Percentiles rank a stretch among this genome's conserved stretches.
phyloP scores from a whole-genome alignment of 2,797 vertebrate species.

The Manis javanica region DNA sequence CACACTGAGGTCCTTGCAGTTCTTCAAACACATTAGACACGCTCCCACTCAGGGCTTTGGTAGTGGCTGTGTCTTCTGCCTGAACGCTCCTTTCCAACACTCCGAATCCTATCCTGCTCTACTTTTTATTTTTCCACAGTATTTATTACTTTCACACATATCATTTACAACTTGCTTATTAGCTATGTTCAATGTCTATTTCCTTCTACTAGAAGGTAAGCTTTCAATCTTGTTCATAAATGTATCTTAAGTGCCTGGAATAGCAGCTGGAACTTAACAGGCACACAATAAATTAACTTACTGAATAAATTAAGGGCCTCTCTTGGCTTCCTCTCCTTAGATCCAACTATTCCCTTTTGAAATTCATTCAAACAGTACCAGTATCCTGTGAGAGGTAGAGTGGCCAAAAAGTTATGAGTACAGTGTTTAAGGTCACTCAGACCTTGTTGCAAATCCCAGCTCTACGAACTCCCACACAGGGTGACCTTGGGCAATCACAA shows the following conservation, averaged over 20 bases:
- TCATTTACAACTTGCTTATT: slow-evolving; percentile 24
- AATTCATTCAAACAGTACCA: slow-evolving; percentile 26
- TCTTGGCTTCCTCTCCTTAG: neutral
- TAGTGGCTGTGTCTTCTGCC: neutral
- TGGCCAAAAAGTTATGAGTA: neutral
- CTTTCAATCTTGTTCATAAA: slow-evolving; percentile 23
- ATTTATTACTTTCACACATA: slow-evolving; percentile 49
- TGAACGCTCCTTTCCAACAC: neutral
- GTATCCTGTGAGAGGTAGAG: neutral
- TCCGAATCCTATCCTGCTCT: neutral
- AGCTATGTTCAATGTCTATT: neutral
- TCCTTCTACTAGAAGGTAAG: slow-evolving; percentile 15
- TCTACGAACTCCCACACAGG: neutral
- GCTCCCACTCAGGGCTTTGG: neutral
- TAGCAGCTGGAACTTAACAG: neutral
- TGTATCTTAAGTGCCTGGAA: neutral
- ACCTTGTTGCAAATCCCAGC: neutral
- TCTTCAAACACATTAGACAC: neutral
- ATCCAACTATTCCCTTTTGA: neutral
- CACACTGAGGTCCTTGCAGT: neutral
- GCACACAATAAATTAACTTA: neutral
- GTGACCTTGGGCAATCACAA: neutral
- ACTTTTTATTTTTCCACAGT: slow-evolving; percentile 5
- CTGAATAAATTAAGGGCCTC: neutral
- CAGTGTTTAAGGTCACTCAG: neutral